These are phyloP conservation scores for Drosophila nigrodunni DNA, from an alignment of 1,140 invertebrate species.

Conservation along the genomic window DNA sequence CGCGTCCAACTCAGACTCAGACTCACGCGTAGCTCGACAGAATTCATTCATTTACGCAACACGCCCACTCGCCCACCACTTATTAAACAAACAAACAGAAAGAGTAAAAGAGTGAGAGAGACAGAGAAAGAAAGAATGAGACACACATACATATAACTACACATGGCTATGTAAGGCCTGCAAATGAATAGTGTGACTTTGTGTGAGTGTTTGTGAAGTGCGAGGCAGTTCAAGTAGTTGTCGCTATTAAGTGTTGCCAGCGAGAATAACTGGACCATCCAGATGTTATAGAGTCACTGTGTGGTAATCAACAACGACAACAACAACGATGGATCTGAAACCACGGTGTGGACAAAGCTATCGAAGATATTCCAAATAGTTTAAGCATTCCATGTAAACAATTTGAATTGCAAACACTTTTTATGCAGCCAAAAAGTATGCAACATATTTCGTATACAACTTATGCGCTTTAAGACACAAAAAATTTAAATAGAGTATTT, in stretches of 20 bases:
- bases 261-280: slow-evolving; percentile 2
- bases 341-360: slow-evolving; percentile 17
- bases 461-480: too few species aligned
- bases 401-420: background rate
- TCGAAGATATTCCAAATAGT: slow-evolving; percentile 11
- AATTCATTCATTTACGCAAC: slow-evolving; percentile 78
- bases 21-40: slow-evolving; percentile 47
- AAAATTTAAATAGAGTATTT: too few species aligned
- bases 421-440: too few species aligned
- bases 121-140: slow-evolving; percentile 18
- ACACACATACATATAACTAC: slow-evolving; percentile 12
- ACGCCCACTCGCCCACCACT: slow-evolving; percentile 60
- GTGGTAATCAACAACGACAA: slow-evolving; percentile 14
- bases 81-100: slow-evolving; percentile 46
- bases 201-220: slow-evolving; percentile 16
- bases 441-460: too few species aligned
- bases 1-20: slow-evolving; percentile 58
- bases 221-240: slow-evolving; percentile 57
- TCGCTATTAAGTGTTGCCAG: slow-evolving; percentile 45
- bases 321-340: slow-evolving; percentile 9
- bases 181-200: slow-evolving; percentile 66
- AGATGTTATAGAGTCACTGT: slow-evolving; percentile 11
- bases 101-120: background rate
- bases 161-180: slow-evolving; percentile 51
- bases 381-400: slow-evolving; percentile 4